Base-by-base conservation (phyloP, 2,888 invertebrate species). In the Palloptera scutellata region DNA sequence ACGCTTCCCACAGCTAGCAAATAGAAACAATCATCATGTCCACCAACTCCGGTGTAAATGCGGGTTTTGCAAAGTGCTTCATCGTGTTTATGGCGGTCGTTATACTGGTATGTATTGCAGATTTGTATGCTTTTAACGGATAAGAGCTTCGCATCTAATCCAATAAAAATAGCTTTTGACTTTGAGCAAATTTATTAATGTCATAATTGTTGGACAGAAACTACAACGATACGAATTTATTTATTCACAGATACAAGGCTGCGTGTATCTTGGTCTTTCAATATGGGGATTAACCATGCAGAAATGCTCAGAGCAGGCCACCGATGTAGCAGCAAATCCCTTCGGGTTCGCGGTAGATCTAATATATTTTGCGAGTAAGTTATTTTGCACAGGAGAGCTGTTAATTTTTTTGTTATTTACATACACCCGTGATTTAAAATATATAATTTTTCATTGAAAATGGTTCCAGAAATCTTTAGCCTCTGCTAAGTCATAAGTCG, bases 61-160 rank as follows among this genome's bases (percentile, higher is more conserved):
- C 77, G 64, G 80, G 76, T 40, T 83, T 82, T 64, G 81, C 81
- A 59, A 83, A 83, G 72, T 83, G 83, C 66, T 83, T 82, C 68
- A 81, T 83, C 66, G 72, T 81, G 45, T 83, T 82, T 69, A 83
- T 83, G 82, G 78, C 82, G 11, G 52, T 81, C 64, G 78, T 81
- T 13, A 80, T 81, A 73, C 66, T 83, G 78, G 83, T 83, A 72
- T 78, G 81, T 77, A 57, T 57, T 60, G 19, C 43, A 20, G 13
- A 42, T 60, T 19, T 43, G 40, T 58, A 42, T 51, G 40, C n/a
- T 19, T 20, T 48, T 43, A 15, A n/a, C 19, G 12, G 20, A 19
- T 59, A 59, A 15, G 13, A 43, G 58, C 40, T 42, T 13, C 43
- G 17, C 15, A 57, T 30, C 30, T 30, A 30, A 30, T 30, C 30